Conservation (phyloP, 2,888 invertebrate species). For the Leptinotarsa juncta region DNA sequence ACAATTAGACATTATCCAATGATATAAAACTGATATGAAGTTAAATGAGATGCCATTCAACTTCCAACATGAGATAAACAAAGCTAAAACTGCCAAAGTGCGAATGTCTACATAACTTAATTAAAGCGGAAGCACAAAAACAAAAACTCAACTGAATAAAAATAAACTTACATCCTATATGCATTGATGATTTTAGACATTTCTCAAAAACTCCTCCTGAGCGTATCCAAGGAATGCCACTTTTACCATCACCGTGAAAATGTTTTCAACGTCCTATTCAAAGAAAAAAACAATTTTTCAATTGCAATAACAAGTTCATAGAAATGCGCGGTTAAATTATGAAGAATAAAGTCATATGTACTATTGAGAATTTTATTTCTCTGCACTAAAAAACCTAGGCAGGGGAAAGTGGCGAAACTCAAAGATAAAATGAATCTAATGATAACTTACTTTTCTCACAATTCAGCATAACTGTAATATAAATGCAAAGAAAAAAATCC, state of each 20-base stretch:
- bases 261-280: conserved; percentile 31
- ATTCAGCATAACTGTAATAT: too few relatives aligned
- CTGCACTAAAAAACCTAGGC: too few relatives aligned
- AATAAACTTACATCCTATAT: conserved; percentile 86
- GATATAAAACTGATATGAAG: not conserved
- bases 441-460: too few relatives aligned
- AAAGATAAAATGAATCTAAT: too few relatives aligned
- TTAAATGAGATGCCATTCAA: not conserved
- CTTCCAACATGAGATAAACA: not conserved
- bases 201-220: conserved; percentile 48
- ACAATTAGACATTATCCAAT: not conserved
- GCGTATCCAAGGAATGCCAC: conserved; percentile 41
- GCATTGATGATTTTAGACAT: conserved; percentile 92
- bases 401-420: too few relatives aligned
- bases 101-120: conserved; percentile 39
- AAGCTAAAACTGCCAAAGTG: not conserved
- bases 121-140: conserved; percentile 45
- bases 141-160: conserved; percentile 49
- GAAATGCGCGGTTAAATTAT: conserved; percentile 5
- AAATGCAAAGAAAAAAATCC: too few relatives aligned
- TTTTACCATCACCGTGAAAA: conserved; percentile 49
- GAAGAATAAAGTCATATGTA: too few relatives aligned
- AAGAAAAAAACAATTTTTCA: conserved; percentile 20
- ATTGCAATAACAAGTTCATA: conserved; percentile 32
- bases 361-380: too few relatives aligned